phyloP scores from a whole-genome alignment of 2,797 vertebrate genomes.

The Gymnopithys bicolor region DNA sequence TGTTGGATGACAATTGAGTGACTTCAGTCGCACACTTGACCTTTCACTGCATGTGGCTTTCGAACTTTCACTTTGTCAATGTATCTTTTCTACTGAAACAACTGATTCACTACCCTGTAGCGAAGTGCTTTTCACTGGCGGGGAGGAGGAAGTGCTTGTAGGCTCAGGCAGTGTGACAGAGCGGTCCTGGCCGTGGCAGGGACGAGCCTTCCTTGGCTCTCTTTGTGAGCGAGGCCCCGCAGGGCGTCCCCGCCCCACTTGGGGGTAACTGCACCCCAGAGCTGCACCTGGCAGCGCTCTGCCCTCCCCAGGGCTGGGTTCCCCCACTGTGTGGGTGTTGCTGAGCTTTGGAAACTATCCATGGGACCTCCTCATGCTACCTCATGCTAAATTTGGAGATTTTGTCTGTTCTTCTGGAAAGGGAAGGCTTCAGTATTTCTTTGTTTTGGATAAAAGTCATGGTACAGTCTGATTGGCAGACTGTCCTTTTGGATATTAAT shows the following conservation, averaged over 20 bases:
- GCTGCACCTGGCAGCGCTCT: background rate
- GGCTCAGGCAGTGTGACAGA: rapidly evolving
- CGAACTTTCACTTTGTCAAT: background rate
- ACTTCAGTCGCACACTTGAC: background rate
- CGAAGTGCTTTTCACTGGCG: background rate
- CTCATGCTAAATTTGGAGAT: background rate
- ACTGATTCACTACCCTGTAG: background rate
- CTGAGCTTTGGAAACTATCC: background rate
- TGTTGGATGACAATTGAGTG: background rate
- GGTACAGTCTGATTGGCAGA: background rate
- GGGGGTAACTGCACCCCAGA: rapidly evolving
- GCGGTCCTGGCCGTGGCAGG: background rate
- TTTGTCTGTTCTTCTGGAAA: background rate
- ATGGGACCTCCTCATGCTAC: background rate
- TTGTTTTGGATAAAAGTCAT: background rate
- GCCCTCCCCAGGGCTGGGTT: rapidly evolving
- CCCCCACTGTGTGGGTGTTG: rapidly evolving
- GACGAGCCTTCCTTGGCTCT: background rate
- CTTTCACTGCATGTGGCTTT: background rate
- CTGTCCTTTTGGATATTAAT: background rate
- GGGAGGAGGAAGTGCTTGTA: background rate
- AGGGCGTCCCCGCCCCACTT: background rate
- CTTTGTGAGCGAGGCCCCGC: background rate
- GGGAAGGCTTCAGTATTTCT: background rate
- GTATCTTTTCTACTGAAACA: background rate